Conservation (phyloP, 2,797 vertebrate species). For the Psittacula derbiana region DNA sequence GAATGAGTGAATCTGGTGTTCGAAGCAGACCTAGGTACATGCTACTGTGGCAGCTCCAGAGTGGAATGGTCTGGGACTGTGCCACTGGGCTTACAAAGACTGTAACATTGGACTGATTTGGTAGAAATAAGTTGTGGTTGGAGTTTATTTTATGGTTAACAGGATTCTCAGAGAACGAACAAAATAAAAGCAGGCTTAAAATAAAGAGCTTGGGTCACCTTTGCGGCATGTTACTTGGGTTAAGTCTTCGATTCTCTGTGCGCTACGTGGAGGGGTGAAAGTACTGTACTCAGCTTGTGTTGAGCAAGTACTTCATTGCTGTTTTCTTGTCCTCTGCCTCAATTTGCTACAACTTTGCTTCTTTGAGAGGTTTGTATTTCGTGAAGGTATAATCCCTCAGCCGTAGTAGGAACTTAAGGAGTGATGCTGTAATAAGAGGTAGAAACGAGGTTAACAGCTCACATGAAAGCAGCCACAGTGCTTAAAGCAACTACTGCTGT, state of each 20-base stretch:
- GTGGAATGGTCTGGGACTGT: background rate
- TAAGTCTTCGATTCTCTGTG: background rate
- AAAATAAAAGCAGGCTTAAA: background rate
- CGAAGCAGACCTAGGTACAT: background rate
- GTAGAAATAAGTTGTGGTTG: background rate
- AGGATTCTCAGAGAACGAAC: background rate
- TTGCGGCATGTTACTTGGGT: background rate
- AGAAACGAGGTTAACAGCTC: background rate
- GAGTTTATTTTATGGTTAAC: background rate
- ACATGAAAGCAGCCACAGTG: background rate
- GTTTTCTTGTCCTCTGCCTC: background rate
- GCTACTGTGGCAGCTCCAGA: background rate
- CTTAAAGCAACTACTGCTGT: background rate
- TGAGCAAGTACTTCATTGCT: background rate
- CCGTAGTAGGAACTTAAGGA: background rate
- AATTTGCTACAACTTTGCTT: background rate
- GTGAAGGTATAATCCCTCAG: background rate
- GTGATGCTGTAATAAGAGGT: background rate
- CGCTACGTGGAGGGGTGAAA: accelerated
- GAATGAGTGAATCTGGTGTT: background rate
- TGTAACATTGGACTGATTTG: accelerated
- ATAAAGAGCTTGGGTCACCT: background rate
- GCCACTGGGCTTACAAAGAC: background rate
- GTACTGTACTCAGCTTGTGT: background rate
- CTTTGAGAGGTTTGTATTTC: background rate